A percentile compares a stretch with the other conserved stretches of the same genome.
These are phyloP conservation scores for Drosophila pandora DNA, from an alignment of 1,140 invertebrate genomes.

Conservation along the genomic window DNA sequence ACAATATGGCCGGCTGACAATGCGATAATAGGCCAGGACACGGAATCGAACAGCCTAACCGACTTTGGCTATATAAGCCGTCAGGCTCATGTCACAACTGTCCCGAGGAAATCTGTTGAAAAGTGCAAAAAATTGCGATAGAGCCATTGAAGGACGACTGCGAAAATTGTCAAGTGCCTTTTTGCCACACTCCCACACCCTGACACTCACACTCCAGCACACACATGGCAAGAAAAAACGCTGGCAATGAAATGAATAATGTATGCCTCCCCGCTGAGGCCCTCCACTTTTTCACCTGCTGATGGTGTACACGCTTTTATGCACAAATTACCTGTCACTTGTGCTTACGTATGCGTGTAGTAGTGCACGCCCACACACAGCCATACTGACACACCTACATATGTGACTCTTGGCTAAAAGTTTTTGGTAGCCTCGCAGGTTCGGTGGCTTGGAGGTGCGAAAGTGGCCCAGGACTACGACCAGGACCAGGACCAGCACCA, in stretches of 20 bases:
- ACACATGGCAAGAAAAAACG: conserved; percentile 24
- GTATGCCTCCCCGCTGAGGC: conserved; percentile 36
- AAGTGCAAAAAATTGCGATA: conserved; percentile 40
- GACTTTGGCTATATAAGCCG: conserved; percentile 5
- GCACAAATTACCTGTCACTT: conserved; percentile 80
- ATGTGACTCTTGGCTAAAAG: conserved; percentile 21
- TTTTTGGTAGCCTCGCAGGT: conserved; percentile 34
- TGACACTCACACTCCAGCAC: conserved; percentile 1
- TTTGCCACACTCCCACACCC: background rate
- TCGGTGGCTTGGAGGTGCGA: conserved; percentile 16
- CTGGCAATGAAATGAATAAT: conserved; percentile 70
- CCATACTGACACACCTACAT: background rate
- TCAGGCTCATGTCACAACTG: conserved; percentile 31
- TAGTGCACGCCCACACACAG: conserved; percentile 26
- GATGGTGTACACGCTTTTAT: conserved; percentile 53
- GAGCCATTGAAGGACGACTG: conserved; percentile 44
- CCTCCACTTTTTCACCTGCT: conserved; percentile 4
- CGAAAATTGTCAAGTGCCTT: conserved; percentile 60
- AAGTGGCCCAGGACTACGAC: conserved; percentile 24
- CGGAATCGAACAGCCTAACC: conserved; percentile 22
- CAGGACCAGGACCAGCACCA: conserved; percentile 24
- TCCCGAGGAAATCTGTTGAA: conserved; percentile 54
- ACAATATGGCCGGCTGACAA: conserved; percentile 3
- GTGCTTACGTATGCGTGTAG: conserved; percentile 63
- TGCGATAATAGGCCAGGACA: conserved; percentile 26